Base-by-base conservation (phyloP, 2,113 vertebrate species). In the Pionites leucogaster region DNA sequence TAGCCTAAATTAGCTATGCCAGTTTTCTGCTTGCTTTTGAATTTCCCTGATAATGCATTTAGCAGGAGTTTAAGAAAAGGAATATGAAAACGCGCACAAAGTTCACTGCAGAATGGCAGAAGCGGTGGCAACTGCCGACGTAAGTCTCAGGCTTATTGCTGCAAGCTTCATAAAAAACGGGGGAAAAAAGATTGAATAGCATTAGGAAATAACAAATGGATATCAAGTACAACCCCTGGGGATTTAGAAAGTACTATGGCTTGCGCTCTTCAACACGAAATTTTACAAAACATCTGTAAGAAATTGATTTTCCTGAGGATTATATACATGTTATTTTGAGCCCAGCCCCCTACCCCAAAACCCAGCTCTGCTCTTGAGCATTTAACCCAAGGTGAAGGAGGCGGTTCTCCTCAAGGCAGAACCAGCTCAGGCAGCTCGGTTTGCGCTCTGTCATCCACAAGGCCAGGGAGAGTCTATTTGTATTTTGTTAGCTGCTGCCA, bases 1-100 rank as follows among this genome's bases (percentile, higher is more conserved):
- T 98, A 98, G 97, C 96, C 97, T 97, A 97, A 97, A 98, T 98
- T 98, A 98, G 98, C 97, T 91, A 98, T 97, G 98, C 98, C 97
- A 95, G 95, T 98, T 98, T 98, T 98, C 97, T 98, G 98, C 97
- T 97, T 95, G 96, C 97, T 98, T 98, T 98, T 97, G 97, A 98
- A 97, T 98, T 97, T 97, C 93, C 93, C 96, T 95, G 95, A 96
- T 97, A 96, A 97, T 97, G 95, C 96, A 94, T 96, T 97, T 97
- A 97, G 97, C 87, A 22, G 96, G 88, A 42, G 83, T 24, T 95
- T 87, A 86, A 96, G 95, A 76, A 91, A 95, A 91, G 89, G 95
- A 96, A 97, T 96, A 96, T 41, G 96, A 76, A 92, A 94, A 92
- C 50, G 10, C 22, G 17, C 93, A 74, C 92, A 94, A 95, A 96